Conservation (phyloP, 2,797 vertebrate genomes). For the Artibeus lituratus region DNA sequence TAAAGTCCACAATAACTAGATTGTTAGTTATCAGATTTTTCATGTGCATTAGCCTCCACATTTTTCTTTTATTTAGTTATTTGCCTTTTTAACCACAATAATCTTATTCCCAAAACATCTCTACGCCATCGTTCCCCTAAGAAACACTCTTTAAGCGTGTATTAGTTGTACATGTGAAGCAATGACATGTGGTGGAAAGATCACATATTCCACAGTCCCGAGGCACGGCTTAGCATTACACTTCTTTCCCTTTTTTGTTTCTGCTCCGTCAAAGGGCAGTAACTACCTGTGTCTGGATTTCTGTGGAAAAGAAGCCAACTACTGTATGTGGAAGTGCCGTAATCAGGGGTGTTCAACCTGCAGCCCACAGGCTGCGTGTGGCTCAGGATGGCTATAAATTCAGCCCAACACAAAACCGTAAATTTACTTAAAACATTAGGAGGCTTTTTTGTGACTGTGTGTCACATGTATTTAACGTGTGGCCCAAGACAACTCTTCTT, state of each 20-base stretch:
- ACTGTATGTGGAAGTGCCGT: not conserved
- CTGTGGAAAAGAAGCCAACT: not conserved
- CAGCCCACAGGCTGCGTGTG: too few species aligned
- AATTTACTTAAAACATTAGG: too few species aligned
- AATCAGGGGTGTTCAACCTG: too few species aligned
- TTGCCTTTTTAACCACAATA: conserved; percentile 31
- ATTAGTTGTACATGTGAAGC: not conserved
- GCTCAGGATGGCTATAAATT: too few species aligned
- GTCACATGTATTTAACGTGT: too few species aligned
- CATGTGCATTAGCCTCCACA: not conserved
- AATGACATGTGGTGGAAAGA: not conserved
- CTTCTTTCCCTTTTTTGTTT: conserved; percentile 12
- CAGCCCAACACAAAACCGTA: too few species aligned
- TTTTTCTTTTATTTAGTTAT: conserved; percentile 34
- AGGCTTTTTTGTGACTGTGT: too few species aligned
- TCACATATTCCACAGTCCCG: not conserved
- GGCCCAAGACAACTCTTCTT: too few species aligned
- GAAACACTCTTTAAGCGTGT: not conserved
- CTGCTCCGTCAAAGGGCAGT: not conserved
- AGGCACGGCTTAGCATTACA: not conserved
- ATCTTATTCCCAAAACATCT: not conserved
- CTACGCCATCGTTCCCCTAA: not conserved
- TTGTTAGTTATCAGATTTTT: conserved; percentile 11
- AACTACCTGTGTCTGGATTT: not conserved
- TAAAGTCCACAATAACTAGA: not conserved